Evolutionary conservation across 2,888 invertebrate genomes (phyloP).

Genomic region (Diarsia dahlii): DNA sequence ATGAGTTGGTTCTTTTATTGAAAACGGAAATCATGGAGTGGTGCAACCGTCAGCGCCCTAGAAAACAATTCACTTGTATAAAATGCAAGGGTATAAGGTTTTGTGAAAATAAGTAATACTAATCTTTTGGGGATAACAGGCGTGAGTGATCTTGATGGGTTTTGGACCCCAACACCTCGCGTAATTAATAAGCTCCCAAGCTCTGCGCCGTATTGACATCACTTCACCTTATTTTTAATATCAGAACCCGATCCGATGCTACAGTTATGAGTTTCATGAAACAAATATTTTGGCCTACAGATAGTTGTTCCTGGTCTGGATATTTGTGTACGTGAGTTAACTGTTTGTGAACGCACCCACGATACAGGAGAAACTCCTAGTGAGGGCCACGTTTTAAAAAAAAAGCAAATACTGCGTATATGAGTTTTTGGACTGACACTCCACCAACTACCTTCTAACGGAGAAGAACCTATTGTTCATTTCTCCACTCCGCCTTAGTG

Average conservation of each 20-base stretch:
- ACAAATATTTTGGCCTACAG: neutral
- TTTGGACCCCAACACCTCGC: too few species aligned
- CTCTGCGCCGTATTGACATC: neutral
- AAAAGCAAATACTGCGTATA: neutral
- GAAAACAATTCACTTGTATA: slow-evolving; percentile 33
- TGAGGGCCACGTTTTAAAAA: too few species aligned
- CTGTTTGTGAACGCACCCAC: too few species aligned
- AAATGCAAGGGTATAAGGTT: slow-evolving; percentile 43
- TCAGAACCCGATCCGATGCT: neutral
- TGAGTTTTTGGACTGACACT: neutral
- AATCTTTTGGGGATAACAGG: neutral
- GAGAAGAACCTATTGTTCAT: neutral
- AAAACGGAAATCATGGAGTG: slow-evolving; percentile 40
- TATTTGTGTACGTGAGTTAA: too few species aligned
- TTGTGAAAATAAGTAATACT: slow-evolving; percentile 34
- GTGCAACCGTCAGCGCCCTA: slow-evolving; percentile 32
- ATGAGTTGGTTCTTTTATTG: slow-evolving; percentile 14
- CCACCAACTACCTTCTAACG: neutral
- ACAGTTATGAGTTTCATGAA: neutral
- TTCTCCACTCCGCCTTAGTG: too few species aligned
- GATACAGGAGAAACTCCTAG: too few species aligned
- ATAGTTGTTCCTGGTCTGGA: too few species aligned
- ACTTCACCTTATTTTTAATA: neutral
- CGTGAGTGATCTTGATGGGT: neutral
- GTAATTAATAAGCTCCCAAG: too few species aligned